A percentile compares a stretch with the other conserved stretches of the same genome.
Evolutionary conservation across 2,113 vertebrate species (phyloP).

Genomic region (Agapornis roseicollis): DNA sequence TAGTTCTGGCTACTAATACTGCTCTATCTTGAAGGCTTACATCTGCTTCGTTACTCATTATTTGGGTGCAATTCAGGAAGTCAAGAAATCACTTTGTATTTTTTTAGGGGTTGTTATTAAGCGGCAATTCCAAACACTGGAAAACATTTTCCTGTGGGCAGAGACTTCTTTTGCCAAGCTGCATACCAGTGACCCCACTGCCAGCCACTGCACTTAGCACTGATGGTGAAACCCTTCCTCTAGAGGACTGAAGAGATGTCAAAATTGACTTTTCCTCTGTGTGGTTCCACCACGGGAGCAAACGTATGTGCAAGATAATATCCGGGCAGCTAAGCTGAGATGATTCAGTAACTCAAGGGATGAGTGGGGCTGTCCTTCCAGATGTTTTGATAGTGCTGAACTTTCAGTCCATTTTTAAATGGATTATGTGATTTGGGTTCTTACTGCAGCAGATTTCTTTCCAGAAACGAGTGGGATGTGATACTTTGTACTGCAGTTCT

Average conservation of each 20-base stretch:
- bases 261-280: background rate
- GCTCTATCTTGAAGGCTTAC: background rate
- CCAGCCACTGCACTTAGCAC: background rate
- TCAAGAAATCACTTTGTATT: background rate
- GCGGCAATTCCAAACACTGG: background rate
- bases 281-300: rapidly evolving
- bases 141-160: background rate
- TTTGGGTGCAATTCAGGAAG: slow-evolving; percentile 34
- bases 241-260: background rate
- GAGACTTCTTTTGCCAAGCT: background rate
- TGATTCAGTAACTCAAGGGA: background rate
- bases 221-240: background rate
- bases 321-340: background rate
- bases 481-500: slow-evolving; percentile 48
- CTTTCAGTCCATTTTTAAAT: background rate
- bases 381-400: background rate
- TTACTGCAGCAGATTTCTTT: slow-evolving; percentile 40
- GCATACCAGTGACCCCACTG: rapidly evolving
- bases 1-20: background rate
- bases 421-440: background rate
- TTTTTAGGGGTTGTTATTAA: background rate
- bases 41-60: slow-evolving; percentile 44
- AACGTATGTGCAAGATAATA: rapidly evolving
- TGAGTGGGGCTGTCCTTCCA: background rate
- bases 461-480: slow-evolving; percentile 56